phyloP scores from a whole-genome alignment of 2,113 vertebrate genomes.

The Pao palembangensis region DNA sequence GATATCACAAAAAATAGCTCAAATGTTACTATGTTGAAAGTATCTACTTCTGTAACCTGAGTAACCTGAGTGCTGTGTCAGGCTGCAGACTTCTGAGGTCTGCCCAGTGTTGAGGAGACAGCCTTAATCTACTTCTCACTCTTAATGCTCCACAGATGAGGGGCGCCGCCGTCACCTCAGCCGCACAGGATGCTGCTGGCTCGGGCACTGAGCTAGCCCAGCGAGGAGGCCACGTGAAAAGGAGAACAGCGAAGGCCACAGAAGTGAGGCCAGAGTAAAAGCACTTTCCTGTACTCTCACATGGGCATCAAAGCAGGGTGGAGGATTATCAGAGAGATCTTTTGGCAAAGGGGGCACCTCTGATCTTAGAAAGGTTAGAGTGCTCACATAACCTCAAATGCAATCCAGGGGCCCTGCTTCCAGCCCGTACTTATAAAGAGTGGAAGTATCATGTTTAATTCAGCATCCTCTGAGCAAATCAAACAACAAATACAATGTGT shows the following conservation, averaged over 20 bases:
- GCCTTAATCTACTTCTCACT: constrained; percentile 61
- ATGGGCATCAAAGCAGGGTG: constrained; percentile 30
- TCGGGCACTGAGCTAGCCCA: constrained; percentile 1
- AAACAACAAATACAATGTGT: constrained; percentile 20
- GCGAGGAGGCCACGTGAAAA: constrained; percentile 17
- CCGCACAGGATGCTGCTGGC: constrained; percentile 41
- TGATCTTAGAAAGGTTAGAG: constrained; percentile 58
- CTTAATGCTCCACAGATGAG: constrained; percentile 66
- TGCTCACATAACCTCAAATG: constrained; percentile 48
- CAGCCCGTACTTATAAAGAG: constrained; percentile 11
- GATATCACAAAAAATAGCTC: too few species aligned
- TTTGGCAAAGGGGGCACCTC: constrained; percentile 18
- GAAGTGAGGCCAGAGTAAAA: constrained; percentile 27
- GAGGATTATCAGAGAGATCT: constrained; percentile 58
- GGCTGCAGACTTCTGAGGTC: constrained; percentile 30
- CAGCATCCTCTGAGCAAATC: constrained; percentile 26
- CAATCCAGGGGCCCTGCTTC: constrained; percentile 53
- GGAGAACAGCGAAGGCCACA: constrained; percentile 10
- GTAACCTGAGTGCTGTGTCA: not conserved
- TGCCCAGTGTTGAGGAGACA: constrained; percentile 62
- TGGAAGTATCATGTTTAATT: constrained; percentile 42
- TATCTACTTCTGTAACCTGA: not conserved
- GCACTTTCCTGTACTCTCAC: constrained; percentile 45
- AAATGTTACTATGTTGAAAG: too few species aligned
- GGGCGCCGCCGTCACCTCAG: constrained; percentile 26